Evolutionary conservation across 2,888 invertebrate species (phyloP), one percentile per base, ranked within the genome.

Genomic region (Baccha elongata): DNA sequence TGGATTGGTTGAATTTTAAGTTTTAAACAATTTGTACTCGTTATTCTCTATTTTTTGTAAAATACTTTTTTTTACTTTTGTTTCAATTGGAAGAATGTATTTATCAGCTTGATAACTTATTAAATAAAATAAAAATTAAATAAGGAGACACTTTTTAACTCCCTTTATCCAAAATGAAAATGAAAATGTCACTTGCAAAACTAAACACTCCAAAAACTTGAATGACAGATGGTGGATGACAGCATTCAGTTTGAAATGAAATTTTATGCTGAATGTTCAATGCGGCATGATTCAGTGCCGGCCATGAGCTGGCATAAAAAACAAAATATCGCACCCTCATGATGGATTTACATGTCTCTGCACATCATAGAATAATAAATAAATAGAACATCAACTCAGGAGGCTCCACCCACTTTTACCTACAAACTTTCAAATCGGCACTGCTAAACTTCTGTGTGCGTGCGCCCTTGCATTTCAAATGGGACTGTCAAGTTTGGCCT

Each of bases 61-160:
- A 37, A 6, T 42, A 50, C 2, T 40, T 64, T 11, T 37, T 23
- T 68, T 55, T 29, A 29, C 32, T 35, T 68, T 68, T 15, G 46
- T 73, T 73, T 79, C 46, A 69, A 68, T 62, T 64, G 23, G 13
- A 55, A 58, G 11, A 55, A 37, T 52, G 13, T 37, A 10, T 15
- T 42, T 29, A 46, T 23, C 32, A 32, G 40, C 32, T 74, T 21
- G 10, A 42, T 42, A 58, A 58, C 55, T 80, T 69, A 74, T 80
- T 74, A 80, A 80, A 80, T 80, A 80, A 80, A 80, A 80, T 55
- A 80, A 80, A 80, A 80, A 80, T 69, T 74, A 80, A 80, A 80
- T 55, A 74, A 80, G 80, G 80, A 80, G 74, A 58, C 58, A 17
- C 44, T 58, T 58, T 40, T 17, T 58, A 42, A 48, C 80, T 52